Evolutionary conservation across 2,797 vertebrate genomes (phyloP), one percentile per base, ranked within the genome.

Genomic region (Miichthys miiuy): DNA sequence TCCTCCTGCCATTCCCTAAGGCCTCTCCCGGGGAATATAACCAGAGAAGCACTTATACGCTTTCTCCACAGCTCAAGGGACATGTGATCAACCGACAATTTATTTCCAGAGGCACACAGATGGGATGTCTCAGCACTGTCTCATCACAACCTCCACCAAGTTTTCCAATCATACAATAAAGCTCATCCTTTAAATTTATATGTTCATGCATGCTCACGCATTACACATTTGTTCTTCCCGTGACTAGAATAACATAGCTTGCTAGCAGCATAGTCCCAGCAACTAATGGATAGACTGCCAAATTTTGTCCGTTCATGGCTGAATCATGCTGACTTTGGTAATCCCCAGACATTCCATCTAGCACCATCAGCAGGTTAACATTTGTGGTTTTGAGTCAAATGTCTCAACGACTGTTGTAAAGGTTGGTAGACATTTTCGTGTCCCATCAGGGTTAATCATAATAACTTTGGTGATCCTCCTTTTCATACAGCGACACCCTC

Each of bases 11-110:
- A 69, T 47, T 68, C 60, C 77, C 50, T 38, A 6, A 63, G 52
- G 62, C 61, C 20, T 79, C 50, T 83, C 52, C 62, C 13, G 0
- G 51, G 38, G 75, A 62, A 80, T 54, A 44, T 42, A 57, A 77
- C 56, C 61, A 85, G 50, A 78, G 75, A 87, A 60, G 50, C 68
- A 79, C 67, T 75, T 75, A 48, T 75, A 48, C 80, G 77, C 18
- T 42, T 71, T 81, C 57, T 75, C 63, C 69, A 57, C 74, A 76
- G 68, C 83, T 82, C 38, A 56, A 52, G 56, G 25, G 64, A 85
- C 47, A 80, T 68, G 34, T 48, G 61, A 84, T 82, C 72, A 79
- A 62, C 47, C n/a, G 17, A 74, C 71, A 80, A 80, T 63, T 60
- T 77, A 66, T 67, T 72, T 71, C 68, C 56, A 46, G 21, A 54